phyloP scores from a whole-genome alignment of 2,888 invertebrate genomes.

The Hymenopus coronatus region DNA sequence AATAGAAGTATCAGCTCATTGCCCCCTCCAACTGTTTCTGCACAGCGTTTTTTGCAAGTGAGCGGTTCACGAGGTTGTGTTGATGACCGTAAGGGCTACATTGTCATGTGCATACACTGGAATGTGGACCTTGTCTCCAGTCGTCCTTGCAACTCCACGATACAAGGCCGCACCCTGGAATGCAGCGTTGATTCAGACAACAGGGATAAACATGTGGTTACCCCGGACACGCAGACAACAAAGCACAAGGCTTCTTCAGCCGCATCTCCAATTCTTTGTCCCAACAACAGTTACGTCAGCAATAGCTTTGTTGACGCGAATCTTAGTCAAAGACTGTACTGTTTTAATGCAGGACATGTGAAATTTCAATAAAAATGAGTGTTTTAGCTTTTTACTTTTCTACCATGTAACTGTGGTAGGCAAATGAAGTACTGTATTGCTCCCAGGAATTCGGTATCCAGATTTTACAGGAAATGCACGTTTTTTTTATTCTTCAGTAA shows the following conservation, averaged over 20 bases:
- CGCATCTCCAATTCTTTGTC: too few relatives aligned
- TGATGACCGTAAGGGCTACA: neutral
- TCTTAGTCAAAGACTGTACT: too few relatives aligned
- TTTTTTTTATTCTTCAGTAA: too few relatives aligned
- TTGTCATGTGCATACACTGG: neutral
- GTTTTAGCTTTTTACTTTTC: too few relatives aligned
- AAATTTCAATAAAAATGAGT: too few relatives aligned
- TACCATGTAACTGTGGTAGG: too few relatives aligned
- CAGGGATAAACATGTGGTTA: neutral
- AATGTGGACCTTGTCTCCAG: neutral
- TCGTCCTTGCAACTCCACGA: neutral
- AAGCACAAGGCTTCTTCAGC: neutral
- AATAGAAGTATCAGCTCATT: neutral
- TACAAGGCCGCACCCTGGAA: neutral
- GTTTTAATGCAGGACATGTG: too few relatives aligned
- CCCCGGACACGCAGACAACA: neutral
- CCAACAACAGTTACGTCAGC: too few relatives aligned
- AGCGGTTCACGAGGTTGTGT: neutral
- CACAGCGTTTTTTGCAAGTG: neutral
- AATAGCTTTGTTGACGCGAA: too few relatives aligned
- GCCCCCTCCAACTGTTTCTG: neutral
- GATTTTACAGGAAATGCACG: too few relatives aligned
- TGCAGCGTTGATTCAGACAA: neutral
- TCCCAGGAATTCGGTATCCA: too few relatives aligned
- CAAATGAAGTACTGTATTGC: too few relatives aligned